Percentiles rank a stretch among this genome's conserved stretches.
Conservation (phyloP, 2,888 invertebrate genomes). For the Andricus quercusramuli region DNA sequence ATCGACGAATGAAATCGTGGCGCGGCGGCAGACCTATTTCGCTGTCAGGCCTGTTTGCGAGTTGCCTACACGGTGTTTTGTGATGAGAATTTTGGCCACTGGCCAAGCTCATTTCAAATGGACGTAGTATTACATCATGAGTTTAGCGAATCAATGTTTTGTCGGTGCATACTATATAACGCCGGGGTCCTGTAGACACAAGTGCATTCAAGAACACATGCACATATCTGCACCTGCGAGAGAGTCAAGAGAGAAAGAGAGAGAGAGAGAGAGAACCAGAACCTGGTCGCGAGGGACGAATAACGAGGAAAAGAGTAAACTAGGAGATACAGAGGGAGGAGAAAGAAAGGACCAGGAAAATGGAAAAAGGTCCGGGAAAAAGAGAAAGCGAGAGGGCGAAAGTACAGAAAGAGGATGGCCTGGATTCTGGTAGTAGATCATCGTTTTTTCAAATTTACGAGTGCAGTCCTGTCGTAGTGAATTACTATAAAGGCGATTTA, state of each 20-base stretch:
- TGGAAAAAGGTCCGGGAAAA: constrained; percentile 41
- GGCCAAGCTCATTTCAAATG: constrained; percentile 76
- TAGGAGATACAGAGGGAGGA: constrained; percentile 44
- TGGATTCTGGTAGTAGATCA: constrained; percentile 59
- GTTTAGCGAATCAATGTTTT: constrained; percentile 76
- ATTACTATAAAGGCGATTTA: constrained; percentile 66
- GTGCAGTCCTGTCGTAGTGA: constrained; percentile 59
- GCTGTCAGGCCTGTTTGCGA: constrained; percentile 71
- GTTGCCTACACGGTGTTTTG: constrained; percentile 66
- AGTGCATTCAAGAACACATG: constrained; percentile 26
- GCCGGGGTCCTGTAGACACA: constrained; percentile 7
- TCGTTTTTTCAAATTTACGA: constrained; percentile 64
- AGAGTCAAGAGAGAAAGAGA: background rate
- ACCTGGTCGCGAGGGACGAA: background rate
- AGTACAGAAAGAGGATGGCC: constrained; percentile 51
- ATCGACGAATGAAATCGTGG: constrained; percentile 69
- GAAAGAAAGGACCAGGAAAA: constrained; percentile 50
- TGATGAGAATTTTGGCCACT: constrained; percentile 70
- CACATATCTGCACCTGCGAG: constrained; percentile 14
- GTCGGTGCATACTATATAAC: constrained; percentile 60
- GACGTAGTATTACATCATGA: constrained; percentile 74
- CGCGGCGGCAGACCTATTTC: constrained; percentile 71
- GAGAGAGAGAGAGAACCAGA: constrained; percentile 5
- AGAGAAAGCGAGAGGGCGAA: constrained; percentile 15
- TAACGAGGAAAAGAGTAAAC: background rate